Evolutionary conservation across 1,140 invertebrate species (phyloP).

Genomic region (Pseudoatta argentina): DNA sequence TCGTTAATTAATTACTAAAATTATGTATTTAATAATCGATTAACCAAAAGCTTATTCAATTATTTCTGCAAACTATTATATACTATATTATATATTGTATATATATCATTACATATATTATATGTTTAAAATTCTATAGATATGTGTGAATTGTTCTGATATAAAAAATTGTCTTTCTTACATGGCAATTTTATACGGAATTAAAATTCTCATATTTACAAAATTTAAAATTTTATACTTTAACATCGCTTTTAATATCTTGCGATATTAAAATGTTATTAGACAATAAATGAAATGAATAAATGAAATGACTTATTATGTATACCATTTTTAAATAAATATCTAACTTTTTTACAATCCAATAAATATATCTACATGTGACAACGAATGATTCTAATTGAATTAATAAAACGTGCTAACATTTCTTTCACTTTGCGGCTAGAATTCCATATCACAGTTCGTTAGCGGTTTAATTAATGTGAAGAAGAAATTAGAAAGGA

Average conservation of each 20-base stretch:
- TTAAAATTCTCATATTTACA: background rate
- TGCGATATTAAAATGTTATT: background rate
- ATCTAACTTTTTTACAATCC: background rate
- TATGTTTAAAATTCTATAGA: background rate
- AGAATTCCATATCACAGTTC: background rate
- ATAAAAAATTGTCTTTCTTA: background rate
- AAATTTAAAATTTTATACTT: background rate
- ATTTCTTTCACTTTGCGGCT: constrained; percentile 4
- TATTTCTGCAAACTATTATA: background rate
- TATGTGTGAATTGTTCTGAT: background rate
- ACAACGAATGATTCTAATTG: constrained; percentile 5
- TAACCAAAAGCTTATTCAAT: constrained; percentile 7
- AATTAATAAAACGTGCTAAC: background rate
- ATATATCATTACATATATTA: background rate
- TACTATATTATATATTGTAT: background rate
- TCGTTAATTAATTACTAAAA: constrained; percentile 6
- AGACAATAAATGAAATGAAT: background rate
- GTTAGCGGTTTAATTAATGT: constrained; percentile 25
- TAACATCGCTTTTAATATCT: background rate
- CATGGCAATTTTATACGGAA: background rate
- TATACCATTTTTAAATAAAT: background rate
- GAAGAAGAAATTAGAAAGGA: background rate
- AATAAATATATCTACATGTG: background rate
- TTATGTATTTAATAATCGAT: constrained; percentile 12
- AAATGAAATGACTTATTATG: background rate